A percentile compares a stretch with the other conserved stretches of the same genome.
Conservation (phyloP, 1,140 invertebrate genomes). For the Drosophila parabipectinata region DNA sequence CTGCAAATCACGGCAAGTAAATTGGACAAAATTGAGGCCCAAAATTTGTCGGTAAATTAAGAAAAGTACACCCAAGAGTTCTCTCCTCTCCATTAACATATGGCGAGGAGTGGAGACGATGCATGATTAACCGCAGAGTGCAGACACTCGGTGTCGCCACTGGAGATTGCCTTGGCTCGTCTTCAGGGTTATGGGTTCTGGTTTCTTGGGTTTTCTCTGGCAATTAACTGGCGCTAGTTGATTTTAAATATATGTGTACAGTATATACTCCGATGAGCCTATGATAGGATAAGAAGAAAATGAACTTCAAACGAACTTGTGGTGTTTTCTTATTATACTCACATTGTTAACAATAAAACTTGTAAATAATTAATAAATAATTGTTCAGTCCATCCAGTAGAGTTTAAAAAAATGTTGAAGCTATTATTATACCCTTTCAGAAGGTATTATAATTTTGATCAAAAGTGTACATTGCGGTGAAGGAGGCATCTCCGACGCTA, state of each 20-base stretch:
- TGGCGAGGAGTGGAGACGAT: slow-evolving; percentile 15
- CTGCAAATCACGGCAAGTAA: slow-evolving; percentile 79
- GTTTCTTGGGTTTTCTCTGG: slow-evolving; percentile 41
- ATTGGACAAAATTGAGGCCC: slow-evolving; percentile 64
- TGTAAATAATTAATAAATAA: not conserved
- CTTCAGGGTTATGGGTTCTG: slow-evolving; percentile 26
- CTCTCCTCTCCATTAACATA: slow-evolving; percentile 61
- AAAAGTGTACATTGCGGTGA: too few relatives aligned
- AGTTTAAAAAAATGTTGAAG: too few relatives aligned
- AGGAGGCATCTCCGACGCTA: too few relatives aligned
- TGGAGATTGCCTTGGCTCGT: slow-evolving; percentile 28
- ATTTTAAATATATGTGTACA: slow-evolving; percentile 27
- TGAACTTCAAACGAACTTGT: slow-evolving; percentile 9
- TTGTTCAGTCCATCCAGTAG: too few relatives aligned
- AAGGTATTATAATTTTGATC: too few relatives aligned
- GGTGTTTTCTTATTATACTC: not conserved
- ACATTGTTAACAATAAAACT: too few relatives aligned
- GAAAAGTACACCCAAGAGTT: slow-evolving; percentile 43
- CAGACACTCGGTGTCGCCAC: slow-evolving; percentile 63
- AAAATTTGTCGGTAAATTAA: slow-evolving; percentile 68
- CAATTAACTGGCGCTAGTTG: slow-evolving; percentile 76
- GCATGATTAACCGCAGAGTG: slow-evolving; percentile 55
- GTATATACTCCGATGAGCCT: not conserved
- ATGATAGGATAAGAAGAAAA: not conserved
- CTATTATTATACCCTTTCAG: too few relatives aligned